Conservation (phyloP, 2,888 invertebrate genomes). For the Drosophila suboccidentalis region DNA sequence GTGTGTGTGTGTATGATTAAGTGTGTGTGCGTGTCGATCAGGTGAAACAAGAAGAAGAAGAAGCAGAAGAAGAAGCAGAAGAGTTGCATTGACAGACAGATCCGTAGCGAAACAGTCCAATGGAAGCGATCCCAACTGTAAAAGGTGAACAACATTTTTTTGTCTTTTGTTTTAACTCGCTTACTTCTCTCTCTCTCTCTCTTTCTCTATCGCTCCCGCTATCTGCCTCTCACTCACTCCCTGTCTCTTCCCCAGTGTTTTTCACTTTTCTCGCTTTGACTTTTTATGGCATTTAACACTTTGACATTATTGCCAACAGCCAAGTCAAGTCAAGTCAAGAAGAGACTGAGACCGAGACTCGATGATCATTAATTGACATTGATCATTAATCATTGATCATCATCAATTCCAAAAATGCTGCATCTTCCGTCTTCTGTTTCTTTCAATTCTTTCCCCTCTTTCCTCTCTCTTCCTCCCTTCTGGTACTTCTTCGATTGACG, state of each 20-base stretch:
- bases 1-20: neutral
- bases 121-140: conserved; percentile 26
- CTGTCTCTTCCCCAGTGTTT: neutral
- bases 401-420: conserved; percentile 12
- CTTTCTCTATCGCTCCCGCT: neutral
- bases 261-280: conserved; percentile 45
- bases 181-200: conserved; percentile 9
- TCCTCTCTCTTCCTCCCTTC: neutral
- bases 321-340: conserved; percentile 15
- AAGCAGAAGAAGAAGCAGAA: conserved; percentile 12
- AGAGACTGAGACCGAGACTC: conserved; percentile 4
- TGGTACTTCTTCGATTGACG: conserved; percentile 2
- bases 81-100: conserved; percentile 43
- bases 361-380: conserved; percentile 4
- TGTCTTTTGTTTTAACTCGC: conserved; percentile 12
- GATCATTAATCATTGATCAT: conserved; percentile 26
- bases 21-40: conserved; percentile 46
- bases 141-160: conserved; percentile 78
- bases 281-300: conserved; percentile 71
- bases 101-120: conserved; percentile 37
- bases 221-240: neutral
- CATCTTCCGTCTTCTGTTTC: conserved; percentile 30
- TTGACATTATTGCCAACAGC: conserved; percentile 71
- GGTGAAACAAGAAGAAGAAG: conserved; percentile 47
- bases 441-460: conserved; percentile 1